phyloP scores from a whole-genome alignment of 53 echinoderm and acorn worm genomes.

The Hippasteria phrygiana region DNA sequence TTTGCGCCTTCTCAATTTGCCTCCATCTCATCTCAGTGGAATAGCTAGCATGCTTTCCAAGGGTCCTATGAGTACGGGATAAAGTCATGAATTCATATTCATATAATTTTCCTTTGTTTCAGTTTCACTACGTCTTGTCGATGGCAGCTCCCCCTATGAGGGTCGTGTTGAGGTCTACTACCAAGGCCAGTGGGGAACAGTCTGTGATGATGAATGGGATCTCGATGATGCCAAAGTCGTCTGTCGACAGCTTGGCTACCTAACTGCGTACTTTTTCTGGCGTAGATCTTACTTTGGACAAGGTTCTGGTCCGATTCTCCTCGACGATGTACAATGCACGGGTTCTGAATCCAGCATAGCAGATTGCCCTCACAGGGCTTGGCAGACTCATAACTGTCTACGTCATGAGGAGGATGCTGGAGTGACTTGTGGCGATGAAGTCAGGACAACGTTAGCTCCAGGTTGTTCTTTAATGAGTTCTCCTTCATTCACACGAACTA shows the following conservation, averaged over 20 bases:
- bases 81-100: too few species aligned
- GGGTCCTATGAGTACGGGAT: too few species aligned
- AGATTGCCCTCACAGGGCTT: not conserved
- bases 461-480: too few species aligned
- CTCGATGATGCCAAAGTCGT: not conserved
- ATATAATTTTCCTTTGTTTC: too few species aligned
- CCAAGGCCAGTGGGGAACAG: constrained; percentile 40
- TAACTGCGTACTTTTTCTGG: not conserved
- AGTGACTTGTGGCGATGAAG: too few species aligned
- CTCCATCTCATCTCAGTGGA: too few species aligned
- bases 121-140: constrained; percentile 2
- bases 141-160: not conserved
- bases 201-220: constrained; percentile 1
- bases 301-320: not conserved
- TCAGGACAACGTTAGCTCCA: too few species aligned
- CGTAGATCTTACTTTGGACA: not conserved
- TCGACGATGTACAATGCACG: not conserved
- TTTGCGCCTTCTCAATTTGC: too few species aligned
- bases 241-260: not conserved
- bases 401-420: too few species aligned
- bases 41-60: too few species aligned
- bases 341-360: not conserved
- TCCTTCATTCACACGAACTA: too few species aligned
- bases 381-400: too few species aligned
- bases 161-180: constrained; percentile 2